A percentile compares a stretch with the other conserved stretches of the same genome.
Evolutionary conservation across 2,797 vertebrate species (phyloP).

Genomic region (Eidolon dupreanum): DNA sequence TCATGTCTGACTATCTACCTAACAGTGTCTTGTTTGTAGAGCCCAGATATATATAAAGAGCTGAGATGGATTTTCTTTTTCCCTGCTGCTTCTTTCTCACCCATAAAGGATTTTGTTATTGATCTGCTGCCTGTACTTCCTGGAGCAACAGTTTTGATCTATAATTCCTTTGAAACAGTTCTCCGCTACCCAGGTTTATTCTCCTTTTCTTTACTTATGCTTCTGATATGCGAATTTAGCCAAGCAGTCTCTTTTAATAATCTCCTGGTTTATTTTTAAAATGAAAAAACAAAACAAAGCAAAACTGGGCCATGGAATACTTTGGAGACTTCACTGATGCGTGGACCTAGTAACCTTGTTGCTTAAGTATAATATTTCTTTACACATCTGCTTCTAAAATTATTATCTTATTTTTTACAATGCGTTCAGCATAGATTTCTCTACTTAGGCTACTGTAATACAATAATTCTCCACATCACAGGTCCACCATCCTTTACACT

Average conservation of each 20-base stretch:
- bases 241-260: background rate
- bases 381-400: background rate
- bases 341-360: no score
- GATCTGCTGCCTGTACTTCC: background rate
- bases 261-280: background rate
- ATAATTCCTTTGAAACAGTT: conserved; percentile 25
- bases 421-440: background rate
- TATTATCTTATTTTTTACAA: background rate
- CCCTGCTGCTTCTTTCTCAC: background rate
- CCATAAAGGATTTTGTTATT: background rate
- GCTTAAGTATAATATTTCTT: background rate
- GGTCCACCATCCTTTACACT: background rate
- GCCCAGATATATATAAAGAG: background rate
- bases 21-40: background rate
- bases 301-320: background rate
- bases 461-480: background rate
- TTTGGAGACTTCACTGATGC: background rate
- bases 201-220: background rate
- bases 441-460: background rate
- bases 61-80: conserved; percentile 6
- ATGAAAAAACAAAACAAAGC: background rate
- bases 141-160: background rate
- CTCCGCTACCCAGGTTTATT: background rate
- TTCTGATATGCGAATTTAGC: background rate
- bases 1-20: no score